These are phyloP conservation scores for Aphyosemion australe DNA, from an alignment of 2,113 vertebrate genomes.

Conservation along the genomic window DNA sequence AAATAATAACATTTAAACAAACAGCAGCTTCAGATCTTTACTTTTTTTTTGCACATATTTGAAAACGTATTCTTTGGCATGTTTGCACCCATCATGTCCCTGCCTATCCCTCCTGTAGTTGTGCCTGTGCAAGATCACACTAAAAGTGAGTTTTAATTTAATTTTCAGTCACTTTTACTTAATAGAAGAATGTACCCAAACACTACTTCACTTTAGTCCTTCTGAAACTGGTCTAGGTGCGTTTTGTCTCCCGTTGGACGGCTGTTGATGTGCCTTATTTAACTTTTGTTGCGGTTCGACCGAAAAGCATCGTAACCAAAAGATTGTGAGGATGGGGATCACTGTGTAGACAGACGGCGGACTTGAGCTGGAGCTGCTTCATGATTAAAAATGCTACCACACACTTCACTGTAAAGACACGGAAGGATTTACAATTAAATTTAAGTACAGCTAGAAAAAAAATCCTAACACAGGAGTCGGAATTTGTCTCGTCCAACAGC, in stretches of 20 bases:
- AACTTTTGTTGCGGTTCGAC: slow-evolving; percentile 33
- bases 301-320: slow-evolving; percentile 59
- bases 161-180: slow-evolving; percentile 29
- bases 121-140: slow-evolving; percentile 49
- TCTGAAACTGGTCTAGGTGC: slow-evolving; percentile 8
- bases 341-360: slow-evolving; percentile 11
- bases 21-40: neutral
- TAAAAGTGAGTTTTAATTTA: slow-evolving; percentile 34
- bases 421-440: neutral
- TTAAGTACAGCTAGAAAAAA: neutral
- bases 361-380: too few species aligned
- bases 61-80: too few species aligned
- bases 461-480: slow-evolving; percentile 13
- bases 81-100: too few species aligned
- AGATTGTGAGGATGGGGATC: slow-evolving; percentile 43
- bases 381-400: slow-evolving; percentile 1
- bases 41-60: too few species aligned
- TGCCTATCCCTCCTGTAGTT: neutral
- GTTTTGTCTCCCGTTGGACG: slow-evolving; percentile 29
- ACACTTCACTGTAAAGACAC: slow-evolving; percentile 8
- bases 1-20: neutral
- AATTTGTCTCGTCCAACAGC: slow-evolving; percentile 33
- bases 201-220: slow-evolving; percentile 63
- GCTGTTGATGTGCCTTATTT: slow-evolving; percentile 74
- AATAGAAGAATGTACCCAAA: slow-evolving; percentile 52